phyloP scores from a whole-genome alignment of 2,888 invertebrate species.

The Panopea generosa region DNA sequence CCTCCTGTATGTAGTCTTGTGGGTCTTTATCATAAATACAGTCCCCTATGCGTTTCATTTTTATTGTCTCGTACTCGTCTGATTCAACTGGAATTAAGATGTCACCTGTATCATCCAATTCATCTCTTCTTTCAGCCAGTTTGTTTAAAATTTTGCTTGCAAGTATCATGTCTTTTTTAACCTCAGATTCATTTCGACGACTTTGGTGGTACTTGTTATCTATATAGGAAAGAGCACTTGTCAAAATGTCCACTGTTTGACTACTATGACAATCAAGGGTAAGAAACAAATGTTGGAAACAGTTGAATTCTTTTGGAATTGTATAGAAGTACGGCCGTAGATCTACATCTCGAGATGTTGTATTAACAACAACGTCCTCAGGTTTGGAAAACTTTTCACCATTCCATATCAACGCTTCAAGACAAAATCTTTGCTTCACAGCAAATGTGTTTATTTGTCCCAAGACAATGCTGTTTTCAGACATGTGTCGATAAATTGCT shows the following conservation, averaged over 20 bases:
- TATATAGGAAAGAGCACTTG: conserved; percentile 34
- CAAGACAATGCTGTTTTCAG: neutral
- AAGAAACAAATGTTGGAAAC: conserved; percentile 29
- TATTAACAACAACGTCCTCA: conserved; percentile 12
- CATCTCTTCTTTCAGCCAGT: conserved; percentile 12
- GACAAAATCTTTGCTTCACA: neutral
- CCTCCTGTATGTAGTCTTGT: conserved; percentile 1
- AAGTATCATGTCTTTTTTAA: conserved; percentile 39
- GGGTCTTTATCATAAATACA: neutral
- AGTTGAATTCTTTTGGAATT: conserved; percentile 42
- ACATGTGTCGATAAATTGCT: conserved; percentile 34
- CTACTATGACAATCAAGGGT: conserved; percentile 36
- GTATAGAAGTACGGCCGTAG: conserved; percentile 40
- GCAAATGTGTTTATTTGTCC: neutral
- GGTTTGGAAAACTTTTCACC: conserved; percentile 43
- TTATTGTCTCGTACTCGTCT: conserved; percentile 7
- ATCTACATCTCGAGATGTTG: conserved; percentile 18
- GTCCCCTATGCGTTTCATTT: neutral
- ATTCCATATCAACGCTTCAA: conserved; percentile 33
- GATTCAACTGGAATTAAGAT: conserved; percentile 1
- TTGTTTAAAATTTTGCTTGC: conserved; percentile 44
- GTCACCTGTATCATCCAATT: neutral
- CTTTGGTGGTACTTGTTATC: conserved; percentile 25
- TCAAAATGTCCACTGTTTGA: conserved; percentile 32
- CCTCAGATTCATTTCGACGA: neutral